Evolutionary conservation across 2,797 vertebrate species (phyloP).

Genomic region (Moxostoma hubbsi): DNA sequence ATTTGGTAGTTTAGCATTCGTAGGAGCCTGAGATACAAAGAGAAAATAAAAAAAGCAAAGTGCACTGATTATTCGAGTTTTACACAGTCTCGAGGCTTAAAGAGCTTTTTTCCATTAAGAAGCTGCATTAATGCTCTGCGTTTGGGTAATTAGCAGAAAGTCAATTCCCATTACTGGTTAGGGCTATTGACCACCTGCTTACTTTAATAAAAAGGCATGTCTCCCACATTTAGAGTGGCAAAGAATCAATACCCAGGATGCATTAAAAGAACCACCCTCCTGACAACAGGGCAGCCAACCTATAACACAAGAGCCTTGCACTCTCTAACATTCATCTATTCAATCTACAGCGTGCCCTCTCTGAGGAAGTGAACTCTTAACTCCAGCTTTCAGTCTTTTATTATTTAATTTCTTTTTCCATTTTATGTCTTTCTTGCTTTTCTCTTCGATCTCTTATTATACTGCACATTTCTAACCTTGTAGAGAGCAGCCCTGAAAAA

Average conservation of each 20-base stretch:
- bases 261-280: constrained; percentile 71
- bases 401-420: constrained; percentile 59
- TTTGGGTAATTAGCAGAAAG: constrained; percentile 93
- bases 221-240: constrained; percentile 77
- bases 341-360: constrained; percentile 44
- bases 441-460: constrained; percentile 15
- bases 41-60: not conserved
- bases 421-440: constrained; percentile 59
- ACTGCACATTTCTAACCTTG: constrained; percentile 54
- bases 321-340: constrained; percentile 70
- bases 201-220: constrained; percentile 93
- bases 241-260: constrained; percentile 81
- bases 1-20: constrained; percentile 2
- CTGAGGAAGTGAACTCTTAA: constrained; percentile 62
- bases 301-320: constrained; percentile 62
- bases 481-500: constrained; percentile 68
- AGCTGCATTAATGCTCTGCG: constrained; percentile 87
- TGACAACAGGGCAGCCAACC: constrained; percentile 54
- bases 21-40: constrained; percentile 29
- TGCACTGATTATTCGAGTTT: constrained; percentile 49
- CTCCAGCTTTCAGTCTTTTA: constrained; percentile 60
- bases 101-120: constrained; percentile 89
- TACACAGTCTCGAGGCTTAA: constrained; percentile 65
- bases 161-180: constrained; percentile 96
- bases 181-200: constrained; percentile 93